Evolutionary conservation across 2,888 invertebrate species (phyloP).

Genomic region (Caprella mutica): DNA sequence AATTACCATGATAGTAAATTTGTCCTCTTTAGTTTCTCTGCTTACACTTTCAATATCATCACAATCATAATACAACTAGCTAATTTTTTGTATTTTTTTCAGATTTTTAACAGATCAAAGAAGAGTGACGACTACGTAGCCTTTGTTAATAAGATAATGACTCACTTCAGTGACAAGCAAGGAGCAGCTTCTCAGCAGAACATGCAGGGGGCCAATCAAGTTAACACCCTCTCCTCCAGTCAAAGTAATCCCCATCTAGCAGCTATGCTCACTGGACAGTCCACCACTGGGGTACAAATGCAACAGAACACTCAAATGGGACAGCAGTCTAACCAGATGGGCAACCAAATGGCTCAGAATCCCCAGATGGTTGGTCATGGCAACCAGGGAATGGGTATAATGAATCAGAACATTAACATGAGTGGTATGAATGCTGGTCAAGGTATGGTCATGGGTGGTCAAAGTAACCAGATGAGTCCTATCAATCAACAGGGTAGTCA

Average conservation of each 20-base stretch:
- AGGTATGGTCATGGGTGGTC: background rate
- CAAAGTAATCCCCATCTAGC: slow-evolving; percentile 19
- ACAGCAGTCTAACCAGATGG: slow-evolving; percentile 35
- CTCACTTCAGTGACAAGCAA: no score
- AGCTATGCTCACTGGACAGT: slow-evolving; percentile 22
- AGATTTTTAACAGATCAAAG: no score
- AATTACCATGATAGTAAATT: no score
- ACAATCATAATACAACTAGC: no score
- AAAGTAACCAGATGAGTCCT: slow-evolving; percentile 42
- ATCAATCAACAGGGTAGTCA: slow-evolving; percentile 13
- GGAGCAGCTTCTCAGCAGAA: no score
- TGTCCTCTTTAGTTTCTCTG: no score
- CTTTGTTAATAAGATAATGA: no score
- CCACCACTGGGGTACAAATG: slow-evolving; percentile 1
- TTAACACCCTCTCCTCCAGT: no score
- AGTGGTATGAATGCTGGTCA: background rate
- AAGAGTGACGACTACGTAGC: no score
- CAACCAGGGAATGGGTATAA: background rate
- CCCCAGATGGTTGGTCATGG: slow-evolving; percentile 3
- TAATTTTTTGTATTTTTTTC: no score
- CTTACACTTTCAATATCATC: no score
- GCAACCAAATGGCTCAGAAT: background rate
- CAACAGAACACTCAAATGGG: slow-evolving; percentile 34
- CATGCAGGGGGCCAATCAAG: no score
- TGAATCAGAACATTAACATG: background rate